Evolutionary conservation across 2,888 invertebrate genomes (phyloP), one percentile per base, ranked within the genome.

Genomic region (Fragum fragum): DNA sequence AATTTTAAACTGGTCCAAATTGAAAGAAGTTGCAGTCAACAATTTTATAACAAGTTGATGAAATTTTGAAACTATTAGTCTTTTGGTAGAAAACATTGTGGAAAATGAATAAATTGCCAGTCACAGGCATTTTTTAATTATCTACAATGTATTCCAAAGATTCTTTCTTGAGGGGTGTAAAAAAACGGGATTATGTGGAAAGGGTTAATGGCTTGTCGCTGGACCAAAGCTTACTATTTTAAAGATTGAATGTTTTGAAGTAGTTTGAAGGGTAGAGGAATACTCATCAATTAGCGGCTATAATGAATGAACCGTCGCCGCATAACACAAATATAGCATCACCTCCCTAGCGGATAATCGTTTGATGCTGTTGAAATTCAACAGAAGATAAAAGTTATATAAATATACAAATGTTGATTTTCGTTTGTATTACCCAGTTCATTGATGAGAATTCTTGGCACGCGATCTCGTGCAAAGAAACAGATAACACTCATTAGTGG

Each of bases 391-490:
- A 52, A 70, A 70, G 52, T 53, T 52, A 53, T 70, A 52, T 28
- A 70, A 70, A 70, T 70, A 70, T 53, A 70, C 52, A 52, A 47
- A 52, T 70, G 70, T 52, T 53, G 70, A 70, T 70, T 53, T 70
- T 28, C 52, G 70, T 53, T 53, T 52, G 52, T 29, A 53, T 9
- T 32, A 32, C 63, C n/a, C 36, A 26, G 32, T 28, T 36, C 63
- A 63, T 63, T 63, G 36, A 63, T 14, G 63, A 36, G 21, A 28
- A 36, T 29, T 63, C 28, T 63, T 63, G 63, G 63, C 63, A 63
- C 36, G 63, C 21, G 18, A 9, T 32, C 32, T 9, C 36, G n/a
- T 63, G 63, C 63, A 28, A 36, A 9, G 63, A 63, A 57, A 57
- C 57, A 57, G 57, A 57, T 28, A 28, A 57, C 26, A 57, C 26